phyloP scores from a whole-genome alignment of 2,888 invertebrate genomes.

The Cabera pusaria region DNA sequence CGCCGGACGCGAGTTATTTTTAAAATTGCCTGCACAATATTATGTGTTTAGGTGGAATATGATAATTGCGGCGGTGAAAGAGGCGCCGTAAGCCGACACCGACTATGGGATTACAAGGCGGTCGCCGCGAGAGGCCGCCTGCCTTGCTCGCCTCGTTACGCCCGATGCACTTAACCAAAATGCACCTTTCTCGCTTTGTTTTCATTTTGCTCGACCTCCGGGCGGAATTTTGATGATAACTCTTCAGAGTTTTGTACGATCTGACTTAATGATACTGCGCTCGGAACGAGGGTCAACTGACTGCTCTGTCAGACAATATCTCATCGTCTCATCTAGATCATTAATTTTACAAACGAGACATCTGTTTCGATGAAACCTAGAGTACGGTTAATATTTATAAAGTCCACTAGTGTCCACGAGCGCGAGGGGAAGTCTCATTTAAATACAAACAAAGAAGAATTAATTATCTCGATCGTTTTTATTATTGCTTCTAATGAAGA shows the following conservation, averaged over 20 bases:
- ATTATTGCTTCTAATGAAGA: slow-evolving; percentile 20
- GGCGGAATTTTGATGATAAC: slow-evolving; percentile 9
- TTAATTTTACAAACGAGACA: slow-evolving; percentile 16
- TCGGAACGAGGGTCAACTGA: slow-evolving; percentile 13
- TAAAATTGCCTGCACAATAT: slow-evolving; percentile 82
- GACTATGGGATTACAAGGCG: slow-evolving; percentile 76
- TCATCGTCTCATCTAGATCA: slow-evolving; percentile 13
- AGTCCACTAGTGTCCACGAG: slow-evolving; percentile 6
- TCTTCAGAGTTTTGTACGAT: slow-evolving; percentile 4
- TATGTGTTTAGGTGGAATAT: slow-evolving; percentile 83
- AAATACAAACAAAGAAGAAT: slow-evolving; percentile 9
- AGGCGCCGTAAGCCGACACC: slow-evolving; percentile 81
- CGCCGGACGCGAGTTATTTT: slow-evolving; percentile 78
- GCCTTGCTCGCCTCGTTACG: slow-evolving; percentile 42
- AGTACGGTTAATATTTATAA: slow-evolving; percentile 14
- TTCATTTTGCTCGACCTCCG: slow-evolving; percentile 21
- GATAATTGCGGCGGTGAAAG: slow-evolving; percentile 74
- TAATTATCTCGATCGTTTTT: slow-evolving; percentile 8
- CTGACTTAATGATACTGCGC: slow-evolving; percentile 11
- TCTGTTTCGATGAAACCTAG: slow-evolving; percentile 18
- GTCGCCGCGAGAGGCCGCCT: slow-evolving; percentile 44
- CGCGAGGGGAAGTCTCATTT: slow-evolving; percentile 19
- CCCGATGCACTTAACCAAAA: slow-evolving; percentile 35
- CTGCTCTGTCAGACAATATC: slow-evolving; percentile 8
- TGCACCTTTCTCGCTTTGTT: slow-evolving; percentile 25